Evolutionary conservation across 1,140 invertebrate species (phyloP).

Genomic region (Ptiloglossa arizonensis): DNA sequence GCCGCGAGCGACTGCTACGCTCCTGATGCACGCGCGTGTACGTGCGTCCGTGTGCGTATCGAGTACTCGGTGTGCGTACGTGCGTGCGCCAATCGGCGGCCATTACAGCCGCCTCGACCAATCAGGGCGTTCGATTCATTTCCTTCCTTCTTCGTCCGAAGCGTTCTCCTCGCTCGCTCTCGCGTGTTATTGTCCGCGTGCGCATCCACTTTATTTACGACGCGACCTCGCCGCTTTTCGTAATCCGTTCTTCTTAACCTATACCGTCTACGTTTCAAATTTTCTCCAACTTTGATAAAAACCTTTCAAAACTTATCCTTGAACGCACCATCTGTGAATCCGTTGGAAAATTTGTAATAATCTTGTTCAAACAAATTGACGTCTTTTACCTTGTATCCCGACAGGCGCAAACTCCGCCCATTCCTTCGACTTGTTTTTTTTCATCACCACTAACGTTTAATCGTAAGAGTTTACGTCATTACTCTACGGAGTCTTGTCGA

Average conservation of each 20-base stretch:
- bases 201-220: constrained; percentile 56
- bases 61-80: constrained; percentile 37
- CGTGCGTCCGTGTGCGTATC: constrained; percentile 41
- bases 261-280: neutral
- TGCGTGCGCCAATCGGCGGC: constrained; percentile 67
- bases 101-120: constrained; percentile 67
- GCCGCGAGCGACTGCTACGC: constrained; percentile 72
- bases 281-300: neutral
- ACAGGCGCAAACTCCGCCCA: constrained; percentile 65
- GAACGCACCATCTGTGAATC: neutral
- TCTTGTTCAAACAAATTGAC: neutral
- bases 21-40: constrained; percentile 44
- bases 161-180: constrained; percentile 21
- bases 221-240: constrained; percentile 20
- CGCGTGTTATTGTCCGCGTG: constrained; percentile 46
- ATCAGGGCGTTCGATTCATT: constrained; percentile 59
- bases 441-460: neutral
- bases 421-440: constrained; percentile 44
- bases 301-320: neutral
- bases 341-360: neutral
- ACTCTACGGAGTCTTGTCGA: neutral
- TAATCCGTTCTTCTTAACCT: constrained; percentile 44
- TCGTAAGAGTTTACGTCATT: neutral
- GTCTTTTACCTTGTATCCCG: constrained; percentile 24
- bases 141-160: constrained; percentile 16